A percentile compares a stretch with the other conserved stretches of the same genome.
Conservation (phyloP, 2,113 vertebrate species). For the Hylia prasina region DNA sequence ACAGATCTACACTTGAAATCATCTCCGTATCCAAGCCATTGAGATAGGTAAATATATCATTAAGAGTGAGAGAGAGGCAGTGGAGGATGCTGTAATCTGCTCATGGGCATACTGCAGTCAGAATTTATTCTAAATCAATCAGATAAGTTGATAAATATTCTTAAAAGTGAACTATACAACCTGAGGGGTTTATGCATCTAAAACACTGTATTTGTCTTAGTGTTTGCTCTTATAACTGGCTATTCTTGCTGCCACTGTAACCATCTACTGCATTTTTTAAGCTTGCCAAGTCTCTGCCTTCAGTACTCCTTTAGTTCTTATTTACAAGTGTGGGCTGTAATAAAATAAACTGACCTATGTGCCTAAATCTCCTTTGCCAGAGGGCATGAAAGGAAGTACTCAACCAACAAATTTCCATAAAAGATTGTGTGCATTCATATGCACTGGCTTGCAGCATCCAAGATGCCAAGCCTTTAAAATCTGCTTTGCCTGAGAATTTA, state of each 20-base stretch:
- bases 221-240: not conserved
- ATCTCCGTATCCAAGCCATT: not conserved
- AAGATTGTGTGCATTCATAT: not conserved
- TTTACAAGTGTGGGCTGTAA: not conserved
- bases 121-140: not conserved
- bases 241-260: not conserved
- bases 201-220: not conserved
- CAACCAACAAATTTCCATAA: not conserved
- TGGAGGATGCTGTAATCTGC: not conserved
- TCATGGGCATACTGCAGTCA: not conserved
- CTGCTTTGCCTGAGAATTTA: not conserved
- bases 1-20: not conserved
- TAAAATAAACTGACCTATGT: not conserved
- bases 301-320: not conserved
- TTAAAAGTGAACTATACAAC: not conserved
- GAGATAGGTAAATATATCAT: not conserved
- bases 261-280: not conserved
- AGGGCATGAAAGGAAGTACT: not conserved
- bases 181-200: not conserved
- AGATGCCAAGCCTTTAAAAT: not conserved
- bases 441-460: not conserved
- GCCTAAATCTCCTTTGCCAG: not conserved
- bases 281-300: not conserved
- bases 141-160: not conserved
- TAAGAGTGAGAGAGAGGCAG: not conserved